Evolutionary conservation across 2,888 invertebrate genomes (phyloP), one percentile per base, ranked within the genome.

Genomic region (Sturmia bella): DNA sequence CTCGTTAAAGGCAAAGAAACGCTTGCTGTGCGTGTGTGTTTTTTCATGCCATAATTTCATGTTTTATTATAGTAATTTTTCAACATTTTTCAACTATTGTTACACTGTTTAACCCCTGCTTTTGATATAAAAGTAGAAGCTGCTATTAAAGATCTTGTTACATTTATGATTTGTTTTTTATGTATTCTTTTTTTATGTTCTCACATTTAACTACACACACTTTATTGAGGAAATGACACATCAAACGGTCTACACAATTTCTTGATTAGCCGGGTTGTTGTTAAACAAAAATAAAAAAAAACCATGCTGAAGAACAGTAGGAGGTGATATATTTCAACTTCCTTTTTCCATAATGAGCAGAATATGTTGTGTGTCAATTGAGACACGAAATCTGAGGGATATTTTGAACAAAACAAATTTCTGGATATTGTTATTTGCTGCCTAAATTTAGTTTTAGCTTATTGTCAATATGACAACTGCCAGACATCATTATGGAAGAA

Each of bases 301-400:
- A 56, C 50, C 64, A 39, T 24, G 56, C 19, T 48, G n/a, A 11
- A 27, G 21, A 72, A 68, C 81, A 54, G 64, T 61, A 69, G 64
- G 64, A 48, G 63, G 61, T 79, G 72, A 21, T 61, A 32, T n/a
- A n/a, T n/a, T 59, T 59, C 41, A 21, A 41, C 21, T 59, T 59
- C 41, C 59, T 13, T 45, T 80, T 59, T 57, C 63, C 66, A 57
- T 84, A 84, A 84, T 84, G 81, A 84, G 74, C 74, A 79, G 76
- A 84, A 84, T 85, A 85, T 84, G 85, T 85, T 84, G 83, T 82
- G 84, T 80, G 84, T 83, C 80, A 70, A 54, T 79, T 52, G 52
- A 13, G 4, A 45, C 37, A 24, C n/a, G 13, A 24, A 15, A 13
- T 32, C 48, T 43, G 15, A 32, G 48, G 37, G 21, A 32, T 56